phyloP scores from a whole-genome alignment of 2,797 vertebrate genomes.

The Sarcophilus harrisii region DNA sequence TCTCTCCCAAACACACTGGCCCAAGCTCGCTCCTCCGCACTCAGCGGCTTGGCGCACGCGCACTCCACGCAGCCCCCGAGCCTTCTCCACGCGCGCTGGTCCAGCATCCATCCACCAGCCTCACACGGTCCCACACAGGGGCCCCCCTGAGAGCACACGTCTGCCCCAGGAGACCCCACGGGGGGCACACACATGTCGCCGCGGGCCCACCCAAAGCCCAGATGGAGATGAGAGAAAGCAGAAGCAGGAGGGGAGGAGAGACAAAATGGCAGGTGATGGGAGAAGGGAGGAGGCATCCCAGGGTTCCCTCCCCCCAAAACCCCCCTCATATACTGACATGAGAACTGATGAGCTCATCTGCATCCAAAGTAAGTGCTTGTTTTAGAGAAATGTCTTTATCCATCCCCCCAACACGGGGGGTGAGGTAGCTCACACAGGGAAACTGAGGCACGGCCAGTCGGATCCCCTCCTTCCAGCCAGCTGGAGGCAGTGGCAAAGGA shows the following conservation, averaged over 20 bases:
- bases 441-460: background rate
- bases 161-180: conserved; percentile 5
- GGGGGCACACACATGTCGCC: background rate
- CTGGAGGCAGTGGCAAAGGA: background rate
- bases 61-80: background rate
- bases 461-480: background rate
- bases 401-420: background rate
- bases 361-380: background rate
- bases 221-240: conserved; percentile 76
- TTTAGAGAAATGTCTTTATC: background rate
- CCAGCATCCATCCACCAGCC: background rate
- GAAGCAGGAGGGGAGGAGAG: conserved; percentile 73
- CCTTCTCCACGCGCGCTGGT: background rate
- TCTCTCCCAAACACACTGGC: no score
- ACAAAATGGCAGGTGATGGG: background rate
- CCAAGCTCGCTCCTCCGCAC: background rate
- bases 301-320: background rate
- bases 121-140: conserved; percentile 37
- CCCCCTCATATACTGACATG: background rate
- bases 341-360: background rate
- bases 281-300: background rate
- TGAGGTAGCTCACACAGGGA: background rate
- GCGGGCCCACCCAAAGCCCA: conserved; percentile 24
- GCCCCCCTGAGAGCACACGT: background rate
- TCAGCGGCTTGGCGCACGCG: background rate